Evolutionary conservation across 2,797 vertebrate genomes (phyloP), one percentile per base, ranked within the genome.

Genomic region (Babyrousa celebensis): DNA sequence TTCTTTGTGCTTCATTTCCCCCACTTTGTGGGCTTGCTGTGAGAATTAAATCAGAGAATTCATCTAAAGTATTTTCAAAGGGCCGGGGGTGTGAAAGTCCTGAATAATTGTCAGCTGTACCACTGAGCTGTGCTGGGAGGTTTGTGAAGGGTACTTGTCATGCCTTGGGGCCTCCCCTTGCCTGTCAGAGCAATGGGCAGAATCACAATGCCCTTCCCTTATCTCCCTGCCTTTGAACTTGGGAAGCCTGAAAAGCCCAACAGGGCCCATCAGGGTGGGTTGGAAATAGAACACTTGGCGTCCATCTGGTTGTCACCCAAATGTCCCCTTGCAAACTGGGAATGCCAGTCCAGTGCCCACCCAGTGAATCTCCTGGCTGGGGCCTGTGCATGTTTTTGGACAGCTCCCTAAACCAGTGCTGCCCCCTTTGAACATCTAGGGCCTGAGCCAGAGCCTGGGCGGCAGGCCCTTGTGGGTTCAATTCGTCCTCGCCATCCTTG

Each of bases 371-470:
- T 65, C 6, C 0, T 60, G 40, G 27, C 4, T 8, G 52, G n/a
- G 68, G 14, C 40, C 27, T 17, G 52, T 17, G 21, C 62, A 36
- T 8, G 3, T 40, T 56, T 70, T 56, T 6, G 36, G 62, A 36
- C 52, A 32, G n/a, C 43, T 78, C 29, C 16, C 25, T 7, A 82
- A 68, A 40, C 23, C 58, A 23, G 29, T 0, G 0, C 40, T 40
- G 29, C 58, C 68, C n/a, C 36, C 29, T 86, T 40, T 54, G 43
- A 71, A 32, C 43, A 32, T 80, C 27, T 70, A 32, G 77, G 20
- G 16, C 25, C 83, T 3, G 5, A 83, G 25, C 60, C 27, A 21
- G 11, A 60, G 21, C 10, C 20, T 25, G 3, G 63, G 29, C 27
- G 63, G 25, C 25, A 65, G 27, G 21, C n/a, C 68, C 32, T 32